Percentiles rank a stretch among this genome's conserved stretches.
Conservation (phyloP, 2,113 vertebrate genomes). For the Thalassoma bifasciatum region DNA sequence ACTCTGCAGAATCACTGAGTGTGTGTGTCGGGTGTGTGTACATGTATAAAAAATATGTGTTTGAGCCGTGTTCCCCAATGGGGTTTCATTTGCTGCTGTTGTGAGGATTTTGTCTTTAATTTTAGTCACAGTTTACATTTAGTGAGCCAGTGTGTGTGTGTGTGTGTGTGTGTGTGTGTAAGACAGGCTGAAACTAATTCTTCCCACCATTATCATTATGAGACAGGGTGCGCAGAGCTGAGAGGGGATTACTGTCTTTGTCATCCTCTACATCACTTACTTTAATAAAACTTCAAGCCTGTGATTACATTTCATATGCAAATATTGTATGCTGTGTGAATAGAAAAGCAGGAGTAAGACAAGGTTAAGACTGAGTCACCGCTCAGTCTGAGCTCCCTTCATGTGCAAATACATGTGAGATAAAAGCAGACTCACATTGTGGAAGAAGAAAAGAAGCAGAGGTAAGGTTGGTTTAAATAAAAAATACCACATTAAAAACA, state of each 20-base stretch:
- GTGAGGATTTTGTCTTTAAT: conserved; percentile 4
- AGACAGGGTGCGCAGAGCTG: conserved; percentile 64
- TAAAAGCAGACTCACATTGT: neutral
- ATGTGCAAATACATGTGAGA: neutral
- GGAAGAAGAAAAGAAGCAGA: neutral
- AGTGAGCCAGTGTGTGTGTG: conserved; percentile 1
- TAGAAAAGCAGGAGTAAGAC: conserved; percentile 42
- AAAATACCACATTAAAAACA: too few species aligned
- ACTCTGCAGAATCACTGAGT: conserved; percentile 38
- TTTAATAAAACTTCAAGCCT: conserved; percentile 76
- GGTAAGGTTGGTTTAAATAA: neutral
- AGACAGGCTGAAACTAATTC: conserved; percentile 53
- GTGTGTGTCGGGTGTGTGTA: conserved; percentile 34
- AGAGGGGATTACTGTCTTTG: conserved; percentile 73
- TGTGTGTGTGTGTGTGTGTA: conserved; percentile 8
- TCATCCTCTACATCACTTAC: conserved; percentile 76
- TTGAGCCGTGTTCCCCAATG: neutral
- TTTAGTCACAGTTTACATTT: conserved; percentile 31
- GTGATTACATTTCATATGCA: conserved; percentile 76
- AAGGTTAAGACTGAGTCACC: conserved; percentile 27
- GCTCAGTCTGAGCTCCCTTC: neutral
- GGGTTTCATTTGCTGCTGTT: conserved; percentile 25
- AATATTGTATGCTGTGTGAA: conserved; percentile 51
- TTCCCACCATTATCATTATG: conserved; percentile 67
- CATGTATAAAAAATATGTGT: neutral